These are phyloP conservation scores for Dinomys branickii DNA, from an alignment of 2,113 vertebrate genomes.

Conservation along the genomic window DNA sequence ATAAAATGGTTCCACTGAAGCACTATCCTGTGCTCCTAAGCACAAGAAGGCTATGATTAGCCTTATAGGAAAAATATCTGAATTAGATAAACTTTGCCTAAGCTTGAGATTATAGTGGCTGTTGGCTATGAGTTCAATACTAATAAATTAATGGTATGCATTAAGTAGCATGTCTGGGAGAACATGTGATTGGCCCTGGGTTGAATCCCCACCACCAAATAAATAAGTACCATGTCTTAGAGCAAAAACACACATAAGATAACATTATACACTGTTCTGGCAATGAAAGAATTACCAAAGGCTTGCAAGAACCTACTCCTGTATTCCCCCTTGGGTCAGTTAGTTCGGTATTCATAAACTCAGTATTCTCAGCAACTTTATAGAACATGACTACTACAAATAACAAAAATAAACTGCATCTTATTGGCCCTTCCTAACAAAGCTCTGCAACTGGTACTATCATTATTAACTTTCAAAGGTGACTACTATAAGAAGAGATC, in stretches of 20 bases:
- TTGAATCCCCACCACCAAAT: background rate
- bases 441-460: background rate
- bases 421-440: background rate
- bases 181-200: background rate
- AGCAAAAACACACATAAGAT: background rate
- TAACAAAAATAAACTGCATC: background rate
- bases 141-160: background rate
- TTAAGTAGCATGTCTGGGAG: background rate
- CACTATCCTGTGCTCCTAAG: background rate
- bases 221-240: background rate
- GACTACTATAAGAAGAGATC: background rate
- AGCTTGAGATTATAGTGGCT: background rate
- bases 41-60: background rate
- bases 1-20: conserved; percentile 1
- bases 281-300: background rate
- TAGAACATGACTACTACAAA: background rate
- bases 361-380: background rate
- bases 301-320: background rate
- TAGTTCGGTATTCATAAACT: background rate
- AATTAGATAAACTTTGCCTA: background rate
- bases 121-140: background rate
- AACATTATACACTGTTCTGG: background rate
- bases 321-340: background rate
- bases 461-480: conserved; percentile 19
- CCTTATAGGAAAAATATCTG: background rate